Percentiles rank a stretch among this genome's conserved stretches.
Evolutionary conservation across 2,113 vertebrate species (phyloP).

Genomic region (Lophotis ruficrista): DNA sequence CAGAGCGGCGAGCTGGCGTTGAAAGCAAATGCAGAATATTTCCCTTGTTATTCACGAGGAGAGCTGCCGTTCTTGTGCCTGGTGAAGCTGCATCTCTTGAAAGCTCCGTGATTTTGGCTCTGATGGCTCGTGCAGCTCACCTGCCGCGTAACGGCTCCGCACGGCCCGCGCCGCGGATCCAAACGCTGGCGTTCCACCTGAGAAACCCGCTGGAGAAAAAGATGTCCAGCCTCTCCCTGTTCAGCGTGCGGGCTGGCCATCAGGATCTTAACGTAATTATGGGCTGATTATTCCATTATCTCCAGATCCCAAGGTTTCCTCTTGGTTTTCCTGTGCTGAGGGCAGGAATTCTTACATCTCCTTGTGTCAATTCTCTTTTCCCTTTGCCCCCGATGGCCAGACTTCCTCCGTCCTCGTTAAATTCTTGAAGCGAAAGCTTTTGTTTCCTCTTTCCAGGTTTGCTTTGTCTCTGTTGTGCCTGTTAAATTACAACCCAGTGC

Average conservation of each 20-base stretch:
- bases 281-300: conserved; percentile 28
- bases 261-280: neutral
- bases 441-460: neutral
- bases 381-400: neutral
- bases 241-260: rapidly evolving
- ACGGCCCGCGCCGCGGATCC: rapidly evolving
- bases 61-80: conserved; percentile 11
- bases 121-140: neutral
- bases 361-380: neutral
- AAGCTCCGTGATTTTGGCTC: neutral
- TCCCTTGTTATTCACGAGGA: neutral
- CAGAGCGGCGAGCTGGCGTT: neutral
- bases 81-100: neutral
- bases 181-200: neutral
- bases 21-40: conserved; percentile 45
- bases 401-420: neutral
- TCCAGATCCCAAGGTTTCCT: conserved; percentile 18
- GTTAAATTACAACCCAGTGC: neutral
- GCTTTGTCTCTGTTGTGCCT: neutral
- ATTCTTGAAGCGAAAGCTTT: neutral
- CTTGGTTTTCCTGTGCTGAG: conserved; percentile 43
- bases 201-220: neutral
- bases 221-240: rapidly evolving
- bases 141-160: neutral
- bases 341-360: conserved; percentile 37